phyloP scores from a whole-genome alignment of 1,140 invertebrate species.

The Microvelia longipes region DNA sequence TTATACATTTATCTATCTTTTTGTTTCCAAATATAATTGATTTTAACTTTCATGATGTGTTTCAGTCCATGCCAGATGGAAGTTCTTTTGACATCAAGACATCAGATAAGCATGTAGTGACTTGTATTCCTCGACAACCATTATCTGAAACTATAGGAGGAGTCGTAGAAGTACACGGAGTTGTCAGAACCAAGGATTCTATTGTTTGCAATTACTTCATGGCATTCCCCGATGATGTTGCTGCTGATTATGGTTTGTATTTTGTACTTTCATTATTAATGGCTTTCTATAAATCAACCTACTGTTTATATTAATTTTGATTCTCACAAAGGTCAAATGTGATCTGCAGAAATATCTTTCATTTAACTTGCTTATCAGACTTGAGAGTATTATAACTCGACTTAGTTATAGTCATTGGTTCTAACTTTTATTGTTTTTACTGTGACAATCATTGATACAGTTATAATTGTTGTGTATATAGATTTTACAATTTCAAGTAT shows the following conservation, averaged over 20 bases:
- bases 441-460: too few species aligned
- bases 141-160: constrained; percentile 21
- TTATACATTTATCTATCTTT: not conserved
- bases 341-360: too few species aligned
- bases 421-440: too few species aligned
- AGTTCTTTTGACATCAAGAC: constrained; percentile 22
- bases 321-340: too few species aligned
- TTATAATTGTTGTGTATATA: too few species aligned
- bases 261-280: too few species aligned
- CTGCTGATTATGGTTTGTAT: constrained; percentile 20
- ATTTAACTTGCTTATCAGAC: too few species aligned
- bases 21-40: not conserved
- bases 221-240: constrained; percentile 18
- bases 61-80: constrained; percentile 22
- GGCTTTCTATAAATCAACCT: too few species aligned
- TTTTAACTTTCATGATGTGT: not conserved
- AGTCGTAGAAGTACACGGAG: constrained; percentile 25
- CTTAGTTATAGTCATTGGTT: too few species aligned
- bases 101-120: constrained; percentile 19
- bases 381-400: too few species aligned
- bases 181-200: constrained; percentile 21
- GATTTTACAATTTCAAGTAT: too few species aligned
- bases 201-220: constrained; percentile 22
- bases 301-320: too few species aligned
- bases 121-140: constrained; percentile 18